Evolutionary conservation across 2,797 vertebrate species (phyloP), one percentile per base, ranked within the genome.

Genomic region (Cynodonichthys magdalenae): DNA sequence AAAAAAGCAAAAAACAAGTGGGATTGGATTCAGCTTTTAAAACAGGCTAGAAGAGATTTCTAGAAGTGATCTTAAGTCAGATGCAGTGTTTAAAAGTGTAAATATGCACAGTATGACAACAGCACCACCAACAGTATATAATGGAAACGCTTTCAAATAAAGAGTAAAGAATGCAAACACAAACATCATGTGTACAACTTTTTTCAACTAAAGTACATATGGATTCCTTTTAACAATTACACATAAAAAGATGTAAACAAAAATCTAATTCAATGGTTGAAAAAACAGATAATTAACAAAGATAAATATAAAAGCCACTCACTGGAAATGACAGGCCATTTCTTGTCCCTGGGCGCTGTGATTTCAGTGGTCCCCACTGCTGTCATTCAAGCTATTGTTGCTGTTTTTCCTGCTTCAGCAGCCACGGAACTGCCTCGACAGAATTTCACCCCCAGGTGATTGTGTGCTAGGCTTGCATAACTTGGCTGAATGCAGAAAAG

Each of bases 61-160:
- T 48, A 75, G 59, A 72, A 66, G 46, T 66, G 46, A 59, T 67
- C 72, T 18, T 62, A 20, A 75, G 78, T 73, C 64, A 71, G 59
- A 55, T 69, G 64, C 62, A 74, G 60, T 59, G 58, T 63, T 71
- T 59, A 80, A 53, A 66, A 47, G 75, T 81, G 15, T 68, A 79
- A 77, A 82, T 77, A 67, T 66, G 76, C 72, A 66, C 45, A 67
- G 63, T 52, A 87, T 83, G 85, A 79, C 90, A 93, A 91, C 82
- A 93, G 89, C 87, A 90, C 90, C 88, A 87, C 90, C 90, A 89
- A 83, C 88, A 92, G 85, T 75, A 82, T 79, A 74, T 49, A 15
- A 66, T 59, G 56, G 36, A 85, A 81, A 84, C 4, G 17, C 42
- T 83, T 68, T 31, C 44, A 64, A 74, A 56, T 53, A 50, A 53